Percentiles rank a stretch among this genome's conserved stretches.
Conservation (phyloP, 2,888 invertebrate species). For the Pyrrhopygopsis socrates region DNA sequence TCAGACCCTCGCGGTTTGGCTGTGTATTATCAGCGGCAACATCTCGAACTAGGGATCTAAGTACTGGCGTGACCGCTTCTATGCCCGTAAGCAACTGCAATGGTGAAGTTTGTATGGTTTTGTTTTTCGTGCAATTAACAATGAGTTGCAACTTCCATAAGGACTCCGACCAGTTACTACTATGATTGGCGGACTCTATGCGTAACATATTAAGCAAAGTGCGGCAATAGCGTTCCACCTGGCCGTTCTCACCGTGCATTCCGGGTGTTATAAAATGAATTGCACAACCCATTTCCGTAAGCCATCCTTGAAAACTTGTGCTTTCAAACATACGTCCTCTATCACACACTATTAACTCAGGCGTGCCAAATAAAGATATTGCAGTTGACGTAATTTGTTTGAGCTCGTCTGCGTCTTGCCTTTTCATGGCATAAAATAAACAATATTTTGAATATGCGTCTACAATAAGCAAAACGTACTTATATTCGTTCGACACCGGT, state of each 20-base stretch:
- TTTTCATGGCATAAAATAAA: conserved; percentile 25
- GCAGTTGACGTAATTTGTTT: background rate
- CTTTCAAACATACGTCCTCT: background rate
- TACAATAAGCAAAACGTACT: conserved; percentile 20
- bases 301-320: background rate
- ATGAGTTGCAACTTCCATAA: conserved; percentile 19
- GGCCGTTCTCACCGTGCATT: conserved; percentile 74
- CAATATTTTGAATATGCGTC: conserved; percentile 38
- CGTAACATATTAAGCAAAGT: background rate
- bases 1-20: background rate
- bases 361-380: conserved; percentile 6
- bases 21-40: background rate
- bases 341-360: conserved; percentile 13
- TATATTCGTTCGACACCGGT: background rate
- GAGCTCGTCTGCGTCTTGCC: conserved; percentile 32
- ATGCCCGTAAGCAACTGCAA: background rate
- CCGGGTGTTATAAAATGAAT: conserved; percentile 69
- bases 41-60: background rate
- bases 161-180: conserved; percentile 5
- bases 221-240: conserved; percentile 62
- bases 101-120: background rate
- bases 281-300: conserved; percentile 17
- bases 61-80: background rate
- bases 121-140: background rate
- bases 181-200: background rate